phyloP scores from a whole-genome alignment of 2,888 invertebrate species.

The Andrena trimmerana region DNA sequence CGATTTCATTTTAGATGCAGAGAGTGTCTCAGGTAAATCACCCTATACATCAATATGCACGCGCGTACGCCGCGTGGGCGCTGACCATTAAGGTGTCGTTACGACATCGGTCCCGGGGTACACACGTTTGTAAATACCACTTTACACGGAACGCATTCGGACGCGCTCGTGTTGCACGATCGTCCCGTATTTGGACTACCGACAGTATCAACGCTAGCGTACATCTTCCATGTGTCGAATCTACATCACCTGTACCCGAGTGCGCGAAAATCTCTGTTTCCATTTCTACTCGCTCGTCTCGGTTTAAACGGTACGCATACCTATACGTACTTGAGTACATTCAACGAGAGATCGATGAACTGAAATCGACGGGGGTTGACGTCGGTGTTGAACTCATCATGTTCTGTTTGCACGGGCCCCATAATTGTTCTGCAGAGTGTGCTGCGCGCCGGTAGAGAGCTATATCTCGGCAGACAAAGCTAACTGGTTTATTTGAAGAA shows the following conservation, averaged over 20 bases:
- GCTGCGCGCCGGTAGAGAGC: conserved; percentile 38
- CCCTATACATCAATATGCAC: conserved; percentile 57
- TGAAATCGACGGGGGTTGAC: conserved; percentile 17
- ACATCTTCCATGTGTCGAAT: conserved; percentile 33
- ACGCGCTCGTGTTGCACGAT: conserved; percentile 37
- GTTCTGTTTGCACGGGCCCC: conserved; percentile 55
- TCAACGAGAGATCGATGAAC: conserved; percentile 30
- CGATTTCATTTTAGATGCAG: neutral
- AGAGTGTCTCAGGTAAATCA: conserved; percentile 47
- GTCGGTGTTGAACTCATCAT: conserved; percentile 53
- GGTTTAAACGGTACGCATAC: neutral
- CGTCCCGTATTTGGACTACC: conserved; percentile 60
- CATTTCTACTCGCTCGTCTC: neutral
- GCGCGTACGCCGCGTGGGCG: conserved; percentile 65
- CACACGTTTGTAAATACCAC: conserved; percentile 65
- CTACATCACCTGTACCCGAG: conserved; percentile 7
- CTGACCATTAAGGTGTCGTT: conserved; percentile 70
- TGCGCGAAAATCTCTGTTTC: conserved; percentile 16
- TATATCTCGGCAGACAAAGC: conserved; percentile 55
- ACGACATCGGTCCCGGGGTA: conserved; percentile 66
- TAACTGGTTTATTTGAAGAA: conserved; percentile 73
- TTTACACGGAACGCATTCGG: conserved; percentile 51
- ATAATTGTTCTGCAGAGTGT: conserved; percentile 66
- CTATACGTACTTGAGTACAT: neutral
- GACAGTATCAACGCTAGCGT: conserved; percentile 42